Conservation (phyloP, 2,113 vertebrate genomes). For the Loxodonta africana region DNA sequence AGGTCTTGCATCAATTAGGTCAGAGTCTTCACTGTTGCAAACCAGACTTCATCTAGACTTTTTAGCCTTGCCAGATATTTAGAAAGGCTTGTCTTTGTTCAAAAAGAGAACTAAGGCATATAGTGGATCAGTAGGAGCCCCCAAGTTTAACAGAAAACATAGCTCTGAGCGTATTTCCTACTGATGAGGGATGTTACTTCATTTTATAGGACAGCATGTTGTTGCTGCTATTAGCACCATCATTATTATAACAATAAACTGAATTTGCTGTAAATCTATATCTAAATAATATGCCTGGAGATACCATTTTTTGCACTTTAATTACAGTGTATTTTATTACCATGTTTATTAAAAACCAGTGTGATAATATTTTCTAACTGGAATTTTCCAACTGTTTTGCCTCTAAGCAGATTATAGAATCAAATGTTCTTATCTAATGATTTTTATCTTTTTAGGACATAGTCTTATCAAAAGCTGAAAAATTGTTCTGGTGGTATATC, state of each 20-base stretch:
- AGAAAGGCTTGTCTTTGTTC: not conserved
- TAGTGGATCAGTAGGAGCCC: not conserved
- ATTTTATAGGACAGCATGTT: slow-evolving; percentile 37
- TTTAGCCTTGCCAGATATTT: not conserved
- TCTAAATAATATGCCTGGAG: not conserved
- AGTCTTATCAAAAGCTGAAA: slow-evolving; percentile 15
- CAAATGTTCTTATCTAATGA: slow-evolving; percentile 41
- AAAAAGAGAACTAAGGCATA: not conserved
- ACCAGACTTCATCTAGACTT: not conserved
- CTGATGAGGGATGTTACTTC: not conserved
- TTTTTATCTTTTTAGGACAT: slow-evolving; percentile 44
- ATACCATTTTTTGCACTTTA: slow-evolving; percentile 14
- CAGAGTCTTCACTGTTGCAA: not conserved
- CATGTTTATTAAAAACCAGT: slow-evolving; percentile 45
- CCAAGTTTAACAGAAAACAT: not conserved
- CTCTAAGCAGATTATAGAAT: slow-evolving; percentile 57
- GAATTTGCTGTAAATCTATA: slow-evolving; percentile 33
- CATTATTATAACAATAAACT: slow-evolving; percentile 9
- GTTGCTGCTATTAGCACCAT: not conserved
- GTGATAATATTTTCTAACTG: slow-evolving; percentile 22
- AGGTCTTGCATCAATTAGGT: not conserved
- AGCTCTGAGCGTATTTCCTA: not conserved
- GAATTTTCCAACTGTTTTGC: slow-evolving; percentile 48
- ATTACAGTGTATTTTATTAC: slow-evolving; percentile 50
- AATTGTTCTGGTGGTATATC: not conserved